These are phyloP conservation scores for Epicampocera succincta DNA, from an alignment of 2,888 invertebrate species.

Conservation along the genomic window DNA sequence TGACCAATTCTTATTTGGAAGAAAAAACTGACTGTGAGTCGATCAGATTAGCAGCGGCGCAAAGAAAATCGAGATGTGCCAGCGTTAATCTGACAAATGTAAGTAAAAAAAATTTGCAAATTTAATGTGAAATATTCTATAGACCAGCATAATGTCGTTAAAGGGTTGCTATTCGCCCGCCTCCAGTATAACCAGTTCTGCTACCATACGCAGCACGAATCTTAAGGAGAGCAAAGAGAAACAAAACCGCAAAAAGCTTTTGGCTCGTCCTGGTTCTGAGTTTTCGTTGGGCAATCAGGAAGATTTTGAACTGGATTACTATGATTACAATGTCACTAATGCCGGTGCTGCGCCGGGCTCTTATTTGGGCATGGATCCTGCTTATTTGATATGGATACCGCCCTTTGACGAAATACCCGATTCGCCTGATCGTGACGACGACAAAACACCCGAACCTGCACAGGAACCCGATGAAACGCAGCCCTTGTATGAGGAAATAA, in stretches of 20 bases:
- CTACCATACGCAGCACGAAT: constrained; percentile 86
- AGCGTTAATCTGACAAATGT: constrained; percentile 79
- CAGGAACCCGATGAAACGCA: constrained; percentile 77
- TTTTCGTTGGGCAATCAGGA: constrained; percentile 88
- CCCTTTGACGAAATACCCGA: constrained; percentile 90
- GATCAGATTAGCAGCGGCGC: constrained; percentile 74
- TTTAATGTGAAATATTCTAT: background rate
- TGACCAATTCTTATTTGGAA: constrained; percentile 74
- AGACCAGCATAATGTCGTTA: constrained; percentile 11
- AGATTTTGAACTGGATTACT: constrained; percentile 93
- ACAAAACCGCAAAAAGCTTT: constrained; percentile 87
- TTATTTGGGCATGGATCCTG: constrained; percentile 94
- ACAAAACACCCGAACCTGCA: constrained; percentile 77
- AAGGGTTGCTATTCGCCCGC: constrained; percentile 89
- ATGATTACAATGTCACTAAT: constrained; percentile 93
- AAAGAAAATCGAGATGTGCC: constrained; percentile 75
- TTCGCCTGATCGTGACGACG: constrained; percentile 85
- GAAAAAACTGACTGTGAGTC: constrained; percentile 78
- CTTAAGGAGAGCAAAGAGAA: constrained; percentile 90
- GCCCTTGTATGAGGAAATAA: constrained; percentile 81
- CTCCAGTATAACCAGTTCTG: constrained; percentile 85
- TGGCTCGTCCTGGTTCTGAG: constrained; percentile 88
- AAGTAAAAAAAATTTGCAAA: constrained; percentile 66
- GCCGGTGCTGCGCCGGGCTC: constrained; percentile 92
- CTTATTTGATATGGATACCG: constrained; percentile 93